Evolutionary conservation across 2,888 invertebrate species (phyloP), one percentile per base, ranked within the genome.

Genomic region (Odontomyia ornata): DNA sequence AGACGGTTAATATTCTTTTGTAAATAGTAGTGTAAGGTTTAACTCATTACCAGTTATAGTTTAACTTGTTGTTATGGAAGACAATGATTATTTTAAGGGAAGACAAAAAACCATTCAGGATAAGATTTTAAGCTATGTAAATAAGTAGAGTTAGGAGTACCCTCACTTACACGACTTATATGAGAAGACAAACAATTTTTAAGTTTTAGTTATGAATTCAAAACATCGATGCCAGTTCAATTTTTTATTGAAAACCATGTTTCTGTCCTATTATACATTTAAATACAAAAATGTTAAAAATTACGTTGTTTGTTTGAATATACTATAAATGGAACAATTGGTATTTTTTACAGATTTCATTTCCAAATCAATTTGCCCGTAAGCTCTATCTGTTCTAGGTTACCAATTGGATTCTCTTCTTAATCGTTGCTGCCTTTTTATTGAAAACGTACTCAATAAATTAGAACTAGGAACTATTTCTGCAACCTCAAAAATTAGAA

Each of bases 181-280:
- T 36, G 57, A 60, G 73, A 73, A 73, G 73, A 73, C 73, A 73
- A 73, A 28, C n/a, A 72, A 72, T 46, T n/a, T 9, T 52, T 69
- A 46, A 23, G 28, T 69, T 73, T 60, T 30, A 36, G 15, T 52
- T 73, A 21, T 21, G 21, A 25, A 69, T 69, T 15, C 28, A 47
- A 47, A 47, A 73, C 28, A 73, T n/a, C 36, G 73, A 73, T 60
- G 73, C 73, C 73, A 73, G 73, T 73, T 57, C 60, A 36, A 36
- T 28, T 72, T 72, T 73, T 30, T 73, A 73, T 73, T 73, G 18
- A 36, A 73, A 73, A 73, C 30, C 60, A 73, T 73, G 36, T 57
- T 60, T 43, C 15, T 60, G 57, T 23, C 30, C 23, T 73, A 73
- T 73, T 73, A 30, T 73, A 73, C 36, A 73, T 73, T 73, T 60